Conservation (phyloP, 2,888 invertebrate genomes). For the Acheta domesticus region DNA sequence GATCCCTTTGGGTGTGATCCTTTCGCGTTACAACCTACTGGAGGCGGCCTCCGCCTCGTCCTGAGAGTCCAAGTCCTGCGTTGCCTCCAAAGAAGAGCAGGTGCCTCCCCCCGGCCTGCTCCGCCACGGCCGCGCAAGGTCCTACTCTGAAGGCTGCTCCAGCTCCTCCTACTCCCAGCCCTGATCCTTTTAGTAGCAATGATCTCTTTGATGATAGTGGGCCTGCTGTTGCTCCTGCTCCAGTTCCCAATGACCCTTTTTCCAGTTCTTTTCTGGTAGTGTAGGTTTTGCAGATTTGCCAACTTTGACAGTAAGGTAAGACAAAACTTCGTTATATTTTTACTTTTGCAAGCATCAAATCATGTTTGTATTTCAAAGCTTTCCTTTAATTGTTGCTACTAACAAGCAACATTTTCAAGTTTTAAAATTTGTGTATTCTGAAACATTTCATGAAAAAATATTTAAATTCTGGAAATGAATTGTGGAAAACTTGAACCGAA, state of each 20-base stretch:
- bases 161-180: slow-evolving; percentile 38
- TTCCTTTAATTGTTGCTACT: too few relatives aligned
- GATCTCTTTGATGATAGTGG: slow-evolving; percentile 47
- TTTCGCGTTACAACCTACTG: slow-evolving; percentile 76
- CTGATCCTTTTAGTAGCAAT: slow-evolving; percentile 49
- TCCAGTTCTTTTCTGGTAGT: slow-evolving; percentile 44
- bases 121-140: slow-evolving; percentile 58
- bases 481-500: slow-evolving; percentile 4
- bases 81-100: slow-evolving; percentile 77
- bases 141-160: slow-evolving; percentile 43
- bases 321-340: neutral
- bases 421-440: too few relatives aligned
- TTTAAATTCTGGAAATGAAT: too few relatives aligned
- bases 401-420: too few relatives aligned
- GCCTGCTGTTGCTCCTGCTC: slow-evolving; percentile 26
- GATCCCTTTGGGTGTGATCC: slow-evolving; percentile 87
- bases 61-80: slow-evolving; percentile 57
- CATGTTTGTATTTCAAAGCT: too few relatives aligned
- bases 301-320: slow-evolving; percentile 72
- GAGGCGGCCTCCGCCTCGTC: slow-evolving; percentile 51
- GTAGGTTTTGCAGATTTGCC: slow-evolving; percentile 72
- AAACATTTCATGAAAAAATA: too few relatives aligned
- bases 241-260: slow-evolving; percentile 43
- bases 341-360: too few relatives aligned
- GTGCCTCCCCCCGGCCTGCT: slow-evolving; percentile 83